These are phyloP conservation scores for Mythimna vitellina DNA, from an alignment of 2,888 invertebrate genomes.

Conservation along the genomic window DNA sequence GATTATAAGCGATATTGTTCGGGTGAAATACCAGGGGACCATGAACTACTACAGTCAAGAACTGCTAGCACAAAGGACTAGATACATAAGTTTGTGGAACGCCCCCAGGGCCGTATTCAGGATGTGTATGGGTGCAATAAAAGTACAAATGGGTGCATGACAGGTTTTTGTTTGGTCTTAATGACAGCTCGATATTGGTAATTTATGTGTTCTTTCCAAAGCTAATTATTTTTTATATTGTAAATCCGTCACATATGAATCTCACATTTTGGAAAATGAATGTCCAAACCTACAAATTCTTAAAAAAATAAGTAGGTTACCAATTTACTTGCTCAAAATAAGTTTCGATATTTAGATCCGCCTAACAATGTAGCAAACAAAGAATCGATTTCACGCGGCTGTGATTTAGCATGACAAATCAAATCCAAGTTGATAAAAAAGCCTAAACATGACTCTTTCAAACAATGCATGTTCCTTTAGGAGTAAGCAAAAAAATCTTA, in stretches of 20 bases:
- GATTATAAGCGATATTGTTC: conserved; percentile 20
- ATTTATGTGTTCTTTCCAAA: conserved; percentile 43
- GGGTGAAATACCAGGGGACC: conserved; percentile 14
- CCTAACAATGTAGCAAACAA: conserved; percentile 29
- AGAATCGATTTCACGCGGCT: conserved; percentile 4
- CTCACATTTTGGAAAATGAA: background rate
- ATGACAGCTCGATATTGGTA: conserved; percentile 10
- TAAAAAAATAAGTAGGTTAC: background rate
- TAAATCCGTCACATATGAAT: background rate
- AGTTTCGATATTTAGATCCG: conserved; percentile 24
- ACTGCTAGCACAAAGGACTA: conserved; percentile 34
- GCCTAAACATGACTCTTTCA: conserved; percentile 17
- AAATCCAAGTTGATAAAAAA: conserved; percentile 25
- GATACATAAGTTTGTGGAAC: conserved; percentile 21
- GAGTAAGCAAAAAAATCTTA: conserved; percentile 36
- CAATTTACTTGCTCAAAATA: background rate
- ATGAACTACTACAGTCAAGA: conserved; percentile 31
- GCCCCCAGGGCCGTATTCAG: conserved; percentile 33
- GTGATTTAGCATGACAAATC: conserved; percentile 18
- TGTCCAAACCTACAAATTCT: conserved; percentile 1
- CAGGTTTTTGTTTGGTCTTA: conserved; percentile 25
- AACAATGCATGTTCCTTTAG: conserved; percentile 58
- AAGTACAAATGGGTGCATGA: conserved; percentile 47
- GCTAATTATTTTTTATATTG: conserved; percentile 18
- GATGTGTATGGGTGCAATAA: conserved; percentile 49